Conservation (phyloP, 2,888 invertebrate genomes). For the Andrena bicolor region DNA sequence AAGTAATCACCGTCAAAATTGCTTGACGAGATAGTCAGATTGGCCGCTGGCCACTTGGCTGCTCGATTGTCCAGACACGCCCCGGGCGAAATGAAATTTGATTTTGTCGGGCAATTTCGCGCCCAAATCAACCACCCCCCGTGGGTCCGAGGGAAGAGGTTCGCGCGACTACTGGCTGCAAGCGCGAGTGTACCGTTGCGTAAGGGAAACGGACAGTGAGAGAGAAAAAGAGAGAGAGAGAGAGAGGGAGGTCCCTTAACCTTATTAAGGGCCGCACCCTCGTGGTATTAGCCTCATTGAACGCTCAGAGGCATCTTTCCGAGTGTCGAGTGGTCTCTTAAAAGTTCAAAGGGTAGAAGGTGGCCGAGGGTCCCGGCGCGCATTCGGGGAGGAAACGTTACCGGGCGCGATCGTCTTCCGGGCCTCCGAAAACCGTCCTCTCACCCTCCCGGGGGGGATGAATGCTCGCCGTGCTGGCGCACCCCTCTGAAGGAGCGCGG, state of each 20-base stretch:
- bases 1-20: constrained; percentile 84
- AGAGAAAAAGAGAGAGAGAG: constrained; percentile 57
- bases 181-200: constrained; percentile 2
- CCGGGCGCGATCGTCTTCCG: constrained; percentile 48
- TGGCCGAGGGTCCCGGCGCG: constrained; percentile 54
- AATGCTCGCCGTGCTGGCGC: constrained; percentile 11
- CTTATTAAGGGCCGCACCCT: constrained; percentile 80
- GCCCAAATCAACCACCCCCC: constrained; percentile 81
- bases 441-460: constrained; percentile 25
- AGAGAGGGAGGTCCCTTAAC: constrained; percentile 77
- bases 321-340: constrained; percentile 75
- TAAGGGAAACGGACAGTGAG: constrained; percentile 22
- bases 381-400: constrained; percentile 54
- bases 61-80: constrained; percentile 85
- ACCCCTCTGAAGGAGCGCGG: background rate
- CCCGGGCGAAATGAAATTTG: constrained; percentile 84
- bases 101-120: constrained; percentile 85
- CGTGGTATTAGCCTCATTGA: constrained; percentile 81
- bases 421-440: constrained; percentile 34
- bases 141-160: constrained; percentile 39
- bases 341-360: constrained; percentile 72
- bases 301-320: constrained; percentile 75
- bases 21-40: constrained; percentile 83
- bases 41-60: constrained; percentile 82
- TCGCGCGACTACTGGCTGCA: constrained; percentile 20